phyloP scores from a whole-genome alignment of 1,140 invertebrate species.

The Uloborus diversus region DNA sequence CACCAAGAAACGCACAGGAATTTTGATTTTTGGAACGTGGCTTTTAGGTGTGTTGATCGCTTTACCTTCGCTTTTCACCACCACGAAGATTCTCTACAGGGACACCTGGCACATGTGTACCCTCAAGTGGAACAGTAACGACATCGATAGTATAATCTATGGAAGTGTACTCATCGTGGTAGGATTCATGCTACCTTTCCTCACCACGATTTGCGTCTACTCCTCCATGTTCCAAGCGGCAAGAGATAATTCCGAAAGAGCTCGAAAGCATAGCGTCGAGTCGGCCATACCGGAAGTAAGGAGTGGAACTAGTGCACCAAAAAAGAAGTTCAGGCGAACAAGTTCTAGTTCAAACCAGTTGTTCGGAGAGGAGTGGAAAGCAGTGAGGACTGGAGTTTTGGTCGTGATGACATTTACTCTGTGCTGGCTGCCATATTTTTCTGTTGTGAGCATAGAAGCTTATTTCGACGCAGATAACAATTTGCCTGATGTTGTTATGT shows the following conservation, averaged over 20 bases:
- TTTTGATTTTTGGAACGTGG: conserved; percentile 71
- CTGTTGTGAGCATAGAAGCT: conserved; percentile 29
- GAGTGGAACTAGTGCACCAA: neutral
- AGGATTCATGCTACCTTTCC: conserved; percentile 74
- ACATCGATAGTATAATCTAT: conserved; percentile 28
- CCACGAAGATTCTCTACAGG: conserved; percentile 10
- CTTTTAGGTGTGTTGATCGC: conserved; percentile 32
- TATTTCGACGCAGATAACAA: neutral
- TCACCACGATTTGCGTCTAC: conserved; percentile 76
- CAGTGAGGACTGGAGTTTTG: conserved; percentile 49
- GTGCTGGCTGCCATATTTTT: conserved; percentile 54
- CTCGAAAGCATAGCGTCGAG: conserved; percentile 72
- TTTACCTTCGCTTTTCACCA: conserved; percentile 20
- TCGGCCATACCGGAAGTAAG: conserved; percentile 29
- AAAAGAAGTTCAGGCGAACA: conserved; percentile 34
- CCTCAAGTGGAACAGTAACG: conserved; percentile 11
- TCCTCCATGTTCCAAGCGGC: conserved; percentile 77
- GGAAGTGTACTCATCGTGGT: conserved; percentile 58
- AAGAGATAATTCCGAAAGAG: conserved; percentile 74
- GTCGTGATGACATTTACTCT: conserved; percentile 51
- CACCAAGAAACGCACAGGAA: conserved; percentile 75
- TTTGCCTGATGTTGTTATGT: conserved; percentile 27
- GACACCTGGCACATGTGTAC: conserved; percentile 58
- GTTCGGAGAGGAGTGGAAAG: conserved; percentile 58
- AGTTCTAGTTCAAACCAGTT: conserved; percentile 49